A percentile compares a stretch with the other conserved stretches of the same genome.
Conservation (phyloP, 1,140 invertebrate genomes). For the Probaryconus sp. region DNA sequence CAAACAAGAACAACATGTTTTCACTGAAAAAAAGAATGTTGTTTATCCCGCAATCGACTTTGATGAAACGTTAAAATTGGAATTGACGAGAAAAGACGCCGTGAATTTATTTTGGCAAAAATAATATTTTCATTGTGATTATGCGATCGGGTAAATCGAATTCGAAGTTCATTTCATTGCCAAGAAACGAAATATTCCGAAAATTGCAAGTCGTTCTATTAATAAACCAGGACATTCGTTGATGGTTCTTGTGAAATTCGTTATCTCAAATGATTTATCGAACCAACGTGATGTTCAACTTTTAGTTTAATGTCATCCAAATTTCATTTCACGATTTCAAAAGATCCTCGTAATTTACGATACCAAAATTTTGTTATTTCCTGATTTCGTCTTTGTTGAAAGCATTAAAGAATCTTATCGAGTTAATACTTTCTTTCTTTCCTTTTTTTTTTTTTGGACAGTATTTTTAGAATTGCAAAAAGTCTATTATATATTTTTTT, state of each 20-base stretch:
- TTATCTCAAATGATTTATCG: slow-evolving; percentile 35
- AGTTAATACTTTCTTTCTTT: too few relatives aligned
- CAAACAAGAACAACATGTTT: slow-evolving; percentile 16
- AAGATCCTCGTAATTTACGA: too few relatives aligned
- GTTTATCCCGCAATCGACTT: not conserved
- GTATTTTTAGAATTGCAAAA: too few relatives aligned
- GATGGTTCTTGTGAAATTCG: slow-evolving; percentile 16
- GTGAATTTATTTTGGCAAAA: not conserved
- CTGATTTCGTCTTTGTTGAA: too few relatives aligned
- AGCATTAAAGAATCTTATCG: too few relatives aligned
- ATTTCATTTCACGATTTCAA: too few relatives aligned
- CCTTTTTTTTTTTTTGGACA: too few relatives aligned
- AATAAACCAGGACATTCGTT: slow-evolving; percentile 20
- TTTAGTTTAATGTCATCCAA: slow-evolving; percentile 1
- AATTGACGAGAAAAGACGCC: not conserved
- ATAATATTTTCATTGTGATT: slow-evolving; percentile 30
- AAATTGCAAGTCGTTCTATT: slow-evolving; percentile 27
- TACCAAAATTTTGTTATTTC: too few relatives aligned
- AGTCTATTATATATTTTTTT: not conserved
- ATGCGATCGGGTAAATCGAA: slow-evolving; percentile 22
- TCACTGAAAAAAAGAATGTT: not conserved
- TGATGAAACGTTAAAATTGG: too few relatives aligned
- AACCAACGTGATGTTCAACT: not conserved
- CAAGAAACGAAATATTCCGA: slow-evolving; percentile 27
- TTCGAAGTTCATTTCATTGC: slow-evolving; percentile 9